Base-by-base conservation (phyloP, 2,888 invertebrate genomes). In the Dolomedes plantarius region DNA sequence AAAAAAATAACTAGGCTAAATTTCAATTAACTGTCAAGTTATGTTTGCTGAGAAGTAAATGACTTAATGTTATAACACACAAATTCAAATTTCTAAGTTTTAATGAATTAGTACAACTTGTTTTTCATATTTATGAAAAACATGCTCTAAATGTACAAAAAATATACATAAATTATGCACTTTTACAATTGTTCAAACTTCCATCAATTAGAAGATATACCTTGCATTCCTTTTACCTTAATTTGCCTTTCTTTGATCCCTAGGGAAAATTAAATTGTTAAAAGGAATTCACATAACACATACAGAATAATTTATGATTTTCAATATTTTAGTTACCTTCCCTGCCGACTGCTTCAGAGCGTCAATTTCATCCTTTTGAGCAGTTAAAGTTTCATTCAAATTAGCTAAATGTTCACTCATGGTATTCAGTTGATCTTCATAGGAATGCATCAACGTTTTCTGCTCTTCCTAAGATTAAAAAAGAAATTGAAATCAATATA, bases 311-410 rank as follows among this genome's bases (percentile, higher is more conserved):
- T n/a, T n/a, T n/a, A n/a, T n/a, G n/a, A n/a, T n/a, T n/a, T n/a
- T n/a, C n/a, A n/a, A n/a, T n/a, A n/a, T 65, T n/a, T n/a, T n/a
- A n/a, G 27, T 16, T 83, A 83, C 76, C 65, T 79, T 76, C 23
- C 56, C 80, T 68, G 69, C 87, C 7, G 85, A 41, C 50, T 87
- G 85, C 36, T 76, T 87, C 39, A 95, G 92, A 88, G 93, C 93
- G 89, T 95, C 94, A 89, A 96, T 95, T 91, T 95, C 94, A 92
- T 96, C 96, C 90, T 95, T 95, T 90, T 96, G 96, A 76, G 92
- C 92, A 28, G 97, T 94, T 71, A 98, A 93, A 92, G 96, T 97
- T 89, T 97, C 97, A 92, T 95, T 95, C 93, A 95, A 94, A 74
- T 94, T 94, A 23, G 95, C 95, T 89, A 95, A 92, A 91, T 95